phyloP scores from a whole-genome alignment of 2,888 invertebrate genomes.

The Melitaea athalia region DNA sequence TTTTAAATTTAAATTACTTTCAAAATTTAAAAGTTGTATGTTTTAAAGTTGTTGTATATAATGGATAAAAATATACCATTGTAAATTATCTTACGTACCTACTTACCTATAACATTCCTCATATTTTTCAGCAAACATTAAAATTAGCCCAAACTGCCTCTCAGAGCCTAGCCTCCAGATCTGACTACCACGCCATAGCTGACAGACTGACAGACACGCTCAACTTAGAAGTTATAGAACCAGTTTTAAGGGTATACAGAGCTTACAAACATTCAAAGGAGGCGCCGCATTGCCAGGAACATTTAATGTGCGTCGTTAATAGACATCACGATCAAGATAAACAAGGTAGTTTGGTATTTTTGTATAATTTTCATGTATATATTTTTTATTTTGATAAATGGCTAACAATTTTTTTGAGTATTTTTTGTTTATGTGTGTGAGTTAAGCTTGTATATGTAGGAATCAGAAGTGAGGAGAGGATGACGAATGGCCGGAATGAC shows the following conservation, averaged over 20 bases:
- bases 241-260: constrained; percentile 90
- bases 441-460: too few relatives aligned
- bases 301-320: constrained; percentile 90
- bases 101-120: neutral
- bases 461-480: too few relatives aligned
- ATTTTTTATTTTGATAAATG: too few relatives aligned
- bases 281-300: constrained; percentile 88
- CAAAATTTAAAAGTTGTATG: too few relatives aligned
- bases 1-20: too few relatives aligned
- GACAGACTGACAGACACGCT: constrained; percentile 90
- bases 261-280: constrained; percentile 88
- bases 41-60: too few relatives aligned
- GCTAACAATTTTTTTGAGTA: too few relatives aligned
- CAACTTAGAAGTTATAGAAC: constrained; percentile 91
- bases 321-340: constrained; percentile 82
- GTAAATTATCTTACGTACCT: too few relatives aligned
- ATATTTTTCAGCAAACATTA: constrained; percentile 83
- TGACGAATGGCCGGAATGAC: too few relatives aligned
- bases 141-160: constrained; percentile 87
- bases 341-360: constrained; percentile 50
- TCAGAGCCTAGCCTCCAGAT: constrained; percentile 81
- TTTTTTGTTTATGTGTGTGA: too few relatives aligned
- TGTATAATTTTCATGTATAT: neutral
- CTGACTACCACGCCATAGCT: constrained; percentile 87
- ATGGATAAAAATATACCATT: too few relatives aligned